phyloP scores from a whole-genome alignment of 2,797 vertebrate species.

The Lepus oiostolus region DNA sequence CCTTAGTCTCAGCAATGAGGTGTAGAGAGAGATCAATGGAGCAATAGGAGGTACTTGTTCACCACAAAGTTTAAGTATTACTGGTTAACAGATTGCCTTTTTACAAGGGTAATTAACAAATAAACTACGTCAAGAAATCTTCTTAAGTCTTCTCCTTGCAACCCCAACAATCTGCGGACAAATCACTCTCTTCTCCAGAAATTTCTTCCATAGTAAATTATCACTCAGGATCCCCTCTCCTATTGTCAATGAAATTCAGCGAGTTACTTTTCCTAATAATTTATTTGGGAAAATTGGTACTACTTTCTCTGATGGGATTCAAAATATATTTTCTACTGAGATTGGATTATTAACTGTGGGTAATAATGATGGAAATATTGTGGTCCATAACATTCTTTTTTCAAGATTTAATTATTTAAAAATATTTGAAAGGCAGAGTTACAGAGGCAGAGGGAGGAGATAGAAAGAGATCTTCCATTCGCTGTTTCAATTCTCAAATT shows the following conservation, averaged over 20 bases:
- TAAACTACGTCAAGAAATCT: neutral
- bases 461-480: too few relatives aligned
- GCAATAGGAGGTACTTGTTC: neutral
- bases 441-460: too few relatives aligned
- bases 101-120: neutral
- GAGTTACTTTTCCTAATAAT: neutral
- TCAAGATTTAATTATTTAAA: too few relatives aligned
- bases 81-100: neutral
- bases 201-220: neutral
- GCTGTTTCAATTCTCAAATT: too few relatives aligned
- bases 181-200: neutral
- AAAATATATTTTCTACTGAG: neutral
- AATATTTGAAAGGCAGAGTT: too few relatives aligned
- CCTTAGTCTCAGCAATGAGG: neutral
- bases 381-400: neutral
- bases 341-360: neutral
- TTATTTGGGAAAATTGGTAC: neutral
- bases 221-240: neutral
- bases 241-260: neutral
- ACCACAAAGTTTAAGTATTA: neutral
- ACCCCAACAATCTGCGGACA: neutral
- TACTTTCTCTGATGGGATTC: neutral
- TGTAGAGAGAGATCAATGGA: neutral
- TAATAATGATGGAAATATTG: neutral
- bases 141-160: neutral